Conservation (phyloP, 2,113 vertebrate genomes). For the Elephantulus edwardii region DNA sequence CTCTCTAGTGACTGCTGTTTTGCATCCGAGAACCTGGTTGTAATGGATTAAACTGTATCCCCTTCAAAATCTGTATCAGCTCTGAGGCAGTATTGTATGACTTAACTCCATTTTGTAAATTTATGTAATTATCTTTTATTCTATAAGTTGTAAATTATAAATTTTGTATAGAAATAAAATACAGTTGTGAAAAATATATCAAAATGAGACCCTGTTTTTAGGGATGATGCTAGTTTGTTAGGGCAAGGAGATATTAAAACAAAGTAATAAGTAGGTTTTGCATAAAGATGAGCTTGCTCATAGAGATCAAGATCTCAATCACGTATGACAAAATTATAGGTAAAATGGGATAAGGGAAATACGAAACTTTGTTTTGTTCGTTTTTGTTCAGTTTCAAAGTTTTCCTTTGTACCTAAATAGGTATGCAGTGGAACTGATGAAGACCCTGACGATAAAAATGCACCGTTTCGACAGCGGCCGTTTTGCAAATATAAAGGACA, state of each 20-base stretch:
- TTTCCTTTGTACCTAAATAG: slow-evolving; percentile 79
- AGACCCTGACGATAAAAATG: slow-evolving; percentile 95
- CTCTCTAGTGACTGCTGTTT: not conserved
- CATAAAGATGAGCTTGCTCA: not conserved
- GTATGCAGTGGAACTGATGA: slow-evolving; percentile 90
- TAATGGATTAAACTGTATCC: not conserved
- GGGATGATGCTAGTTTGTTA: slow-evolving; percentile 6
- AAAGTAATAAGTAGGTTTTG: not conserved
- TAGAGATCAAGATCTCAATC: not conserved
- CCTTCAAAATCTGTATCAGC: not conserved
- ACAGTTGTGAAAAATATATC: too few relatives aligned
- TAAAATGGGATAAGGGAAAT: not conserved
- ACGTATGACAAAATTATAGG: not conserved
- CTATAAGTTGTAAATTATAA: not conserved
- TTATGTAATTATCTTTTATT: not conserved
- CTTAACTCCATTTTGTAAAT: not conserved
- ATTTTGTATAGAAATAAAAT: not conserved
- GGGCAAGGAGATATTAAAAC: not conserved
- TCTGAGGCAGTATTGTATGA: not conserved
- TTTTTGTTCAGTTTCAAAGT: not conserved
- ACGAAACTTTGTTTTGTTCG: slow-evolving; percentile 3
- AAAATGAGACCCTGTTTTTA: not conserved
- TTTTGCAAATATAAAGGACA: slow-evolving; percentile 99
- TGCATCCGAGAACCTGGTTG: not conserved
- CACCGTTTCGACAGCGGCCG: slow-evolving; percentile 93